Conservation (phyloP, 2,888 invertebrate genomes). For the Drosophila anomelani region DNA sequence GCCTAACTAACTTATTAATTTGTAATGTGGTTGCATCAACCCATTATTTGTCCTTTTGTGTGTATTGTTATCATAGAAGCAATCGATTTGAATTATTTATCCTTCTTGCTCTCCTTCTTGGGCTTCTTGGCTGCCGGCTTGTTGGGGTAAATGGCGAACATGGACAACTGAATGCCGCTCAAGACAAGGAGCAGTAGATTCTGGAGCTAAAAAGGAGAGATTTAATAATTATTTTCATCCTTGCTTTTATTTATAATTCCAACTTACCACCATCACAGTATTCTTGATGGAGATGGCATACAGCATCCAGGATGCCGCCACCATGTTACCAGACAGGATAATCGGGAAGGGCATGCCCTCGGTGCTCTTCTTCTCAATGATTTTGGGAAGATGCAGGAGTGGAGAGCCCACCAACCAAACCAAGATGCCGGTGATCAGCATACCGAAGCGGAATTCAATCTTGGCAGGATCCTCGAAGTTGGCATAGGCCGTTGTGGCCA, state of each 20-base stretch:
- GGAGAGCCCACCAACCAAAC: constrained; percentile 90
- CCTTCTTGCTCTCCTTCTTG: constrained; percentile 73
- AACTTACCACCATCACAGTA: constrained; percentile 73
- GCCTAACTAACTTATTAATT: constrained; percentile 40
- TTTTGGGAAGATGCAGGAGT: constrained; percentile 88
- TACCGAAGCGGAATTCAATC: constrained; percentile 89
- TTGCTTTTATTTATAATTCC: no score
- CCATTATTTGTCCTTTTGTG: constrained; percentile 31
- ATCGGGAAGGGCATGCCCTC: constrained; percentile 95
- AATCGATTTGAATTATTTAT: constrained; percentile 47
- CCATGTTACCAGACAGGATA: constrained; percentile 92
- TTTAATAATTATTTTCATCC: neutral
- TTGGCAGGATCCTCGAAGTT: constrained; percentile 87
- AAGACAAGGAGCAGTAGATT: constrained; percentile 88
- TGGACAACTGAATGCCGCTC: constrained; percentile 87
- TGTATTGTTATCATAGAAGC: constrained; percentile 19
- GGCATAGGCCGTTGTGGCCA: constrained; percentile 88
- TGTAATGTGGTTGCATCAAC: constrained; percentile 32
- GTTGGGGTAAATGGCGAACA: constrained; percentile 90
- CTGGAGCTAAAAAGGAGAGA: constrained; percentile 87
- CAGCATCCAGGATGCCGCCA: constrained; percentile 85
- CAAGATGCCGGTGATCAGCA: constrained; percentile 87
- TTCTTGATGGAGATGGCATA: constrained; percentile 83
- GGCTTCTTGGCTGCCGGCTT: constrained; percentile 81
- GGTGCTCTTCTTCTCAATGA: constrained; percentile 92